Percentiles rank a stretch among this genome's conserved stretches.
These are phyloP conservation scores for Brachyistius frenatus DNA, from an alignment of 2,113 vertebrate genomes.

Conservation along the genomic window DNA sequence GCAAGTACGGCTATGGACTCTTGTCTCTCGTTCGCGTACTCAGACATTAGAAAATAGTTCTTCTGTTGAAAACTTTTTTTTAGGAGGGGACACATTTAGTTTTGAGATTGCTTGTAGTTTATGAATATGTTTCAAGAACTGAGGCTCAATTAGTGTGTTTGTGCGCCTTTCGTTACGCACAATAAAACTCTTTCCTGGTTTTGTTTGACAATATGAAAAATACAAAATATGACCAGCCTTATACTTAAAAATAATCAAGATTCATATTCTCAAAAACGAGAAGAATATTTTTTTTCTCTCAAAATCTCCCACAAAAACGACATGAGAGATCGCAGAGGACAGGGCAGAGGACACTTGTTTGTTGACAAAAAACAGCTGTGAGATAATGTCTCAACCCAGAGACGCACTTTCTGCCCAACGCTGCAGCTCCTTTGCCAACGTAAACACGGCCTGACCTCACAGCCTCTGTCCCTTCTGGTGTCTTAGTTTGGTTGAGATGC, in stretches of 20 bases:
- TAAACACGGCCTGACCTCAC: slow-evolving; percentile 59
- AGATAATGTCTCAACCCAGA: slow-evolving; percentile 42
- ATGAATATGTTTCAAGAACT: neutral
- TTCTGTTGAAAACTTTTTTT: too few species aligned
- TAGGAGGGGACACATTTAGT: too few species aligned
- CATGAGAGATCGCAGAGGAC: neutral
- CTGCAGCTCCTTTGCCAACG: slow-evolving; percentile 51
- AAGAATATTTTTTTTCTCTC: neutral
- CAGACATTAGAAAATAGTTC: too few species aligned
- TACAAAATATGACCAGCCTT: neutral
- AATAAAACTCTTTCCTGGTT: neutral
- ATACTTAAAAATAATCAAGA: neutral
- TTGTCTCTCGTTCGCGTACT: too few species aligned
- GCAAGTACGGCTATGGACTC: too few species aligned
- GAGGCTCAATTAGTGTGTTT: neutral
- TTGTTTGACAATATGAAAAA: too few species aligned
- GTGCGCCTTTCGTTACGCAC: neutral
- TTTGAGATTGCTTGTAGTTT: too few species aligned
- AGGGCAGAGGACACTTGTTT: slow-evolving; percentile 26
- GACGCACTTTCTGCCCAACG: slow-evolving; percentile 39
- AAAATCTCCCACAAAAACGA: neutral
- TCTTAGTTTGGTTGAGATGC: slow-evolving; percentile 51
- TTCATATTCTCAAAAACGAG: neutral
- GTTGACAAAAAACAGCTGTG: slow-evolving; percentile 56
- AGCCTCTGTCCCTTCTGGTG: slow-evolving; percentile 52